A percentile compares a stretch with the other conserved stretches of the same genome.
Conservation (phyloP, 1,140 invertebrate genomes). For the Cyclargus thomasi region DNA sequence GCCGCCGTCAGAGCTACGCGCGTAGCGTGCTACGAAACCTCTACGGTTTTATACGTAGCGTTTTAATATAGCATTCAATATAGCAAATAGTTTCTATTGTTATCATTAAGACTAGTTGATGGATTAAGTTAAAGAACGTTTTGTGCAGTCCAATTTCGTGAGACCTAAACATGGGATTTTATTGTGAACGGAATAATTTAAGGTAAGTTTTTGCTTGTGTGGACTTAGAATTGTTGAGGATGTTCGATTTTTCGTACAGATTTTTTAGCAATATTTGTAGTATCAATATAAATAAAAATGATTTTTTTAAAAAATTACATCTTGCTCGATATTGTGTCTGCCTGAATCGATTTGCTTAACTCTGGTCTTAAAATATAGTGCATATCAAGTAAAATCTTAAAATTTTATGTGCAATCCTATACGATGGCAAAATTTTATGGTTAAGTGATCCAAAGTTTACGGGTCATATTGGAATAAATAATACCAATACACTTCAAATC, state of each 20-base stretch:
- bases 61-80: background rate
- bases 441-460: too few species aligned
- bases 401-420: too few species aligned
- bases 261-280: too few species aligned
- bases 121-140: background rate
- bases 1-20: conserved; percentile 42
- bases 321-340: too few species aligned
- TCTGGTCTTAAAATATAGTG: too few species aligned
- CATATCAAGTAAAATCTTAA: too few species aligned
- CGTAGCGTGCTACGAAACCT: conserved; percentile 26
- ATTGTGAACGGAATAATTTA: conserved; percentile 1
- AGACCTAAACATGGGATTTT: conserved; percentile 8
- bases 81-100: background rate
- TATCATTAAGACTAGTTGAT: background rate
- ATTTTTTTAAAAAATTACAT: too few species aligned
- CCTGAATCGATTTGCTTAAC: too few species aligned
- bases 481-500: too few species aligned
- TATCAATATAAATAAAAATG: too few species aligned
- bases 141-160: conserved; percentile 3
- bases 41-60: conserved; percentile 2
- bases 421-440: too few species aligned
- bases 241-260: background rate
- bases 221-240: background rate
- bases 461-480: too few species aligned
- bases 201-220: background rate